phyloP scores from a whole-genome alignment of 2,113 vertebrate genomes.

The Neotoma lepida region DNA sequence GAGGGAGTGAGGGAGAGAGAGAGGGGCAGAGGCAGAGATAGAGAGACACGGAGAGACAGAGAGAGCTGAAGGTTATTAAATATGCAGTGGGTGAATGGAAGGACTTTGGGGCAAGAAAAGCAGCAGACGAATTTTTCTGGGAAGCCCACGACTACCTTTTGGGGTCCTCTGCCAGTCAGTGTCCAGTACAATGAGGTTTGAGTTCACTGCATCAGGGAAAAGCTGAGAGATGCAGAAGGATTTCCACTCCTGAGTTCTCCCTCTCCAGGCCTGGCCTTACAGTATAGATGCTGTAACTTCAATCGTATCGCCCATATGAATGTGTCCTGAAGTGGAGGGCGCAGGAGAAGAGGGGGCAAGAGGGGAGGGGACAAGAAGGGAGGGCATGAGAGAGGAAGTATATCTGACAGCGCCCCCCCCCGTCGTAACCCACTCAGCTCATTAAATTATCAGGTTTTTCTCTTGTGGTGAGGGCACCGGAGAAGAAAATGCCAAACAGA shows the following conservation, averaged over 20 bases:
- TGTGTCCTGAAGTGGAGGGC: not conserved
- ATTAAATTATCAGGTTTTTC: constrained; percentile 70
- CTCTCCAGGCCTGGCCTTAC: not conserved
- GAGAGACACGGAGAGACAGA: not conserved
- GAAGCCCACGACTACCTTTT: not conserved
- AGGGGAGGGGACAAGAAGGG: too few relatives aligned
- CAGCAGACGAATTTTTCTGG: not conserved
- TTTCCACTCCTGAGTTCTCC: too few relatives aligned
- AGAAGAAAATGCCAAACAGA: constrained; percentile 72
- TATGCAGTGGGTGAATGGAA: not conserved
- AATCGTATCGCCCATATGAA: not conserved
- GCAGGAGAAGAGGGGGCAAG: not conserved
- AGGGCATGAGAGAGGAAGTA: not conserved
- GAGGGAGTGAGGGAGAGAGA: not conserved
- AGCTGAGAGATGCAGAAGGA: not conserved
- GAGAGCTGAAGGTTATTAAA: constrained; percentile 65
- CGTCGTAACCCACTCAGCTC: constrained; percentile 18
- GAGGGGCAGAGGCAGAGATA: not conserved
- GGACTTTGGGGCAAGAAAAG: not conserved
- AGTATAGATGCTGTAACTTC: not conserved
- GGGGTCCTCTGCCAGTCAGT: not conserved
- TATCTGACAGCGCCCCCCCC: not conserved
- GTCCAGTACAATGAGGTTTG: not conserved
- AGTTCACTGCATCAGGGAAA: not conserved
- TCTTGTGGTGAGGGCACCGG: constrained; percentile 22